Evolutionary conservation across 2,888 invertebrate genomes (phyloP), one percentile per base, ranked within the genome.

Genomic region (Aporophyla nigra): DNA sequence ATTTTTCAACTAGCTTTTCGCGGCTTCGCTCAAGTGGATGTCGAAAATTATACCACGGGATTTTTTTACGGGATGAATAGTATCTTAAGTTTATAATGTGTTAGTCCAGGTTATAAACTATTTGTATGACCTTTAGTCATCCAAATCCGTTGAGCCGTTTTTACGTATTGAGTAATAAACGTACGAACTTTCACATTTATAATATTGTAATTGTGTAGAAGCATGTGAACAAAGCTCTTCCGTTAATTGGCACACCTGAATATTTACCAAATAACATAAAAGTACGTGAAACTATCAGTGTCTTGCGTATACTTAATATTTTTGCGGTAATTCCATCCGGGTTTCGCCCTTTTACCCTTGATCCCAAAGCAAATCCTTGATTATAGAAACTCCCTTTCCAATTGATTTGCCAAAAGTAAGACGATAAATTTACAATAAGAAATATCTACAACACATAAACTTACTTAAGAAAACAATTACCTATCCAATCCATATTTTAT

Each of bases 401-500:
- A 16, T 59, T 33, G 24, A 33, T 65, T 65, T 40, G 6, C 27
- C 40, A 49, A 78, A 27, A 69, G 16, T 16, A 16, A 5, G n/a
- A 51, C 24, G 14, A 2, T 33, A 9, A 43, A 51, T 58, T 61
- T 68, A 46, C 54, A 78, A 24, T 16, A 59, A 19, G 10, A 61
- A 58, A 71, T 71, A 66, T 70, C 14, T 27, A 24, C 19, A 67
- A 54, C 6, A 43, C 43, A 70, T 27, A 51, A 51, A 56, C 24
- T 56, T 21, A 61, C 54, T 40, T 5, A 33, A 66, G 56, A 14
- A 40, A 72, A 62, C 27, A 58, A 53, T 63, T 84, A 40, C 70
- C 40, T 16, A 56, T 59, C 40, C 14, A 54, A 49, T 40, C 63
- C 40, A 76, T 71, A 69, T 71, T 68, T 85, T 77, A 82, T 59